Evolutionary conservation across 92 coral and sea anemone genomes (phyloP).

Genomic region (Phenganax marumi): DNA sequence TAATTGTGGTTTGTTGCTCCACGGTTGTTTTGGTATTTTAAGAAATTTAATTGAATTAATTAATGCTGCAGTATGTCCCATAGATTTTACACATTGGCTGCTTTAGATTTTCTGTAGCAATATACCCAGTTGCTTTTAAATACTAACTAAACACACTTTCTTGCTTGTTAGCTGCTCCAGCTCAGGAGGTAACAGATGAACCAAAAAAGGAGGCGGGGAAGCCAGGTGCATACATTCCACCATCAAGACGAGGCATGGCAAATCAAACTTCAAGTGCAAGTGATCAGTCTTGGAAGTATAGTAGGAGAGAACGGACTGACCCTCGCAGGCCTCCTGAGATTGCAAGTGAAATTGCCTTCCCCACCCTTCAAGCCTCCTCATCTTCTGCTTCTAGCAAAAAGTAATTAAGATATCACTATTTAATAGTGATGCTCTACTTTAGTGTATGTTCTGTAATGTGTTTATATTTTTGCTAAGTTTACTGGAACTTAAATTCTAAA

Average conservation of each 20-base stretch:
- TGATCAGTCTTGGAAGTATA: slow-evolving; percentile 42
- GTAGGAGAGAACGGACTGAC: slow-evolving; percentile 48
- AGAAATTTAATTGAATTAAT: too few species aligned
- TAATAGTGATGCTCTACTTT: background rate
- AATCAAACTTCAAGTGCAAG: slow-evolving; percentile 13
- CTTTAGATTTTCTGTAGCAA: background rate
- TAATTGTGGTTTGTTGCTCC: too few species aligned
- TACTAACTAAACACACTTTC: too few species aligned
- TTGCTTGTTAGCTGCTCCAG: slow-evolving; percentile 2
- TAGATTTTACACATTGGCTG: background rate
- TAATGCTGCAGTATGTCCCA: too few species aligned
- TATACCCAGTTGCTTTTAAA: too few species aligned
- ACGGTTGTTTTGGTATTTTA: too few species aligned
- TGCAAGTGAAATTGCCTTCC: slow-evolving; percentile 90
- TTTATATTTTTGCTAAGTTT: too few species aligned
- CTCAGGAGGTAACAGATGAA: slow-evolving; percentile 60
- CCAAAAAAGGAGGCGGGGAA: slow-evolving; percentile 24
- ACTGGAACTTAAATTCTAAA: background rate
- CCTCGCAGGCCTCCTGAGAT: slow-evolving; percentile 85
- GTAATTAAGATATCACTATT: background rate
- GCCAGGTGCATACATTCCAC: slow-evolving; percentile 77
- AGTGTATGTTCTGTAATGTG: background rate
- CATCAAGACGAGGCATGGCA: slow-evolving; percentile 74
- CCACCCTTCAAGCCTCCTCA: slow-evolving; percentile 66
- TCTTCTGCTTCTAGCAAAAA: slow-evolving; percentile 30